These are phyloP conservation scores for Syrphus vitripennis DNA, from an alignment of 2,888 invertebrate species.

Conservation along the genomic window DNA sequence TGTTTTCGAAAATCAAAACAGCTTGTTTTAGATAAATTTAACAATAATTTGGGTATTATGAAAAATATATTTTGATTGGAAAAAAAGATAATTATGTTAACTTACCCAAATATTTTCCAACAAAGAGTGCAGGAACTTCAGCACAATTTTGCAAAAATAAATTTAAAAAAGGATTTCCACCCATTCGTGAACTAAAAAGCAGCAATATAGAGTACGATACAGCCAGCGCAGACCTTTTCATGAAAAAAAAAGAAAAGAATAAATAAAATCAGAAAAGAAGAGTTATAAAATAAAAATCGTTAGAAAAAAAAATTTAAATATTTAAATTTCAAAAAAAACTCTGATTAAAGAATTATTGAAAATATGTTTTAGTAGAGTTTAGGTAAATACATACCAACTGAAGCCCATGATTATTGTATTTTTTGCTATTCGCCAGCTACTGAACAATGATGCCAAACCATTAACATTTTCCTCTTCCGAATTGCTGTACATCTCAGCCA, in stretches of 20 bases:
- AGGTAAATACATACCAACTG: constrained; percentile 82
- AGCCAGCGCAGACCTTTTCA: constrained; percentile 81
- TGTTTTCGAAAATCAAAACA: too few relatives aligned
- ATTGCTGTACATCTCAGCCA: constrained; percentile 80
- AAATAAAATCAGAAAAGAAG: too few relatives aligned
- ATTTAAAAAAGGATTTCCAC: constrained; percentile 86
- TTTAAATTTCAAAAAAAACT: constrained; percentile 12
- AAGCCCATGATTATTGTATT: constrained; percentile 83
- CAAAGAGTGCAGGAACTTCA: constrained; percentile 85
- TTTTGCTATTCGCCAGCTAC: constrained; percentile 82
- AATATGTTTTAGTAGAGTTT: too few relatives aligned
- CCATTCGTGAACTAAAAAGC: constrained; percentile 83
- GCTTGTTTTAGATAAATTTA: too few relatives aligned
- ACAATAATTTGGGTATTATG: too few relatives aligned
- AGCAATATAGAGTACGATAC: constrained; percentile 82
- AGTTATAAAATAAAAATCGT: constrained; percentile 11
- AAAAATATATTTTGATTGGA: too few relatives aligned
- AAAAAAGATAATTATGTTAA: too few relatives aligned
- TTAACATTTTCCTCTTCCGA: constrained; percentile 80
- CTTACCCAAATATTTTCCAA: constrained; percentile 82
- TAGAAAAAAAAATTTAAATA: constrained; percentile 18
- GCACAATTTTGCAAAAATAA: constrained; percentile 85
- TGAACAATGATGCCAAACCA: constrained; percentile 83
- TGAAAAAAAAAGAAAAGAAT: constrained; percentile 57
- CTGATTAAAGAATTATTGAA: too few relatives aligned